phyloP scores from a whole-genome alignment of 2,113 vertebrate genomes.

The Symphodus melops region DNA sequence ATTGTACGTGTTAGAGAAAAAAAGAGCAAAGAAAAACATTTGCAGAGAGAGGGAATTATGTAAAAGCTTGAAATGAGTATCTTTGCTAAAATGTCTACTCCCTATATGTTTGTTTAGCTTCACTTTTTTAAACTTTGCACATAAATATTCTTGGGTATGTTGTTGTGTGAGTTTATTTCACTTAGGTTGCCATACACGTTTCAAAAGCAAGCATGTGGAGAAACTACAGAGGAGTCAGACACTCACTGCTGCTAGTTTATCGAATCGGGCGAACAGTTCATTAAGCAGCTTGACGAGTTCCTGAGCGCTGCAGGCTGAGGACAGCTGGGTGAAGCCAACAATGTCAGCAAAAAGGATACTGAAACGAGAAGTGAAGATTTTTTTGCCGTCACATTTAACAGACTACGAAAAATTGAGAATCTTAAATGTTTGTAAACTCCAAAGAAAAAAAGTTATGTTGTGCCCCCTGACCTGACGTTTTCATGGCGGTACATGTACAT shows the following conservation, averaged over 20 bases:
- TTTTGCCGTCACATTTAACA: neutral
- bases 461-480: slow-evolving; percentile 90
- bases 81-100: no score
- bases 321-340: slow-evolving; percentile 96
- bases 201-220: neutral
- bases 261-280: slow-evolving; percentile 94
- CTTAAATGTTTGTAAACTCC: neutral
- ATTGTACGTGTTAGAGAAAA: neutral
- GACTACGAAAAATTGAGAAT: neutral
- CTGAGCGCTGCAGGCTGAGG: slow-evolving; percentile 92
- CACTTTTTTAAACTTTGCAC: no score
- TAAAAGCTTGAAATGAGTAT: neutral
- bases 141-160: no score
- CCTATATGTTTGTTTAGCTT: no score
- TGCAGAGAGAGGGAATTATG: neutral
- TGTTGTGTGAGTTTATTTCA: neutral
- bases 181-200: neutral
- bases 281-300: slow-evolving; percentile 97
- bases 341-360: slow-evolving; percentile 98
- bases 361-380: slow-evolving; percentile 29
- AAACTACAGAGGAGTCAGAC: neutral
- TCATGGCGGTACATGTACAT: slow-evolving; percentile 99
- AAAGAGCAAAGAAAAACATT: neutral
- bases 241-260: slow-evolving; percentile 93
- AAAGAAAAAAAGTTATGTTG: neutral